Percentiles rank a stretch among this genome's conserved stretches.
Conservation (phyloP, 2,888 invertebrate species). For the Orthosia gothica region DNA sequence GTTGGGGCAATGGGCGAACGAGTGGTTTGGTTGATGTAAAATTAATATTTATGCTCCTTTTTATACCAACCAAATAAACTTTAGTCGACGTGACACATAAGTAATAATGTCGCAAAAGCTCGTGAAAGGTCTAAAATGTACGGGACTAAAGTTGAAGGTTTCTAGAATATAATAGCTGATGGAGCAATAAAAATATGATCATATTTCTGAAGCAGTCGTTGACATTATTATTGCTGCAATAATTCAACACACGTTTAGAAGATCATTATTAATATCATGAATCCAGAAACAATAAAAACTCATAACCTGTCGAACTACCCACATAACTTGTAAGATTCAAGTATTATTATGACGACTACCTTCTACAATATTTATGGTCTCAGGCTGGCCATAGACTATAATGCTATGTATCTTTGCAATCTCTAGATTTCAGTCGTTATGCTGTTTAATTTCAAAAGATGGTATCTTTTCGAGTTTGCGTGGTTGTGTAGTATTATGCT, state of each 20-base stretch:
- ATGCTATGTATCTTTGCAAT: slow-evolving; percentile 58
- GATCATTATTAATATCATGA: slow-evolving; percentile 25
- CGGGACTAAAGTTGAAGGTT: too few species aligned
- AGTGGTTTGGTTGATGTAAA: not conserved
- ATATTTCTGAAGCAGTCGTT: not conserved
- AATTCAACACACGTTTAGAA: slow-evolving; percentile 33
- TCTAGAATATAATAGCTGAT: too few species aligned
- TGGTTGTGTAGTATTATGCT: slow-evolving; percentile 8
- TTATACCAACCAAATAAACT: not conserved
- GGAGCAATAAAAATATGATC: not conserved
- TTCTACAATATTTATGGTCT: slow-evolving; percentile 55
- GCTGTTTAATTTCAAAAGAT: slow-evolving; percentile 54
- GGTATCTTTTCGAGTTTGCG: slow-evolving; percentile 36
- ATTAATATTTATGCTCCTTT: not conserved
- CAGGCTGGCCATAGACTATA: slow-evolving; percentile 35
- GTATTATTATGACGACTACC: slow-evolving; percentile 32
- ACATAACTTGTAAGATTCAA: slow-evolving; percentile 29
- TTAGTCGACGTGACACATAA: not conserved
- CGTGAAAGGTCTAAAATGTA: not conserved
- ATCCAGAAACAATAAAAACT: slow-evolving; percentile 32
- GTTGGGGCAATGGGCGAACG: not conserved
- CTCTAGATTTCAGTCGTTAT: slow-evolving; percentile 49
- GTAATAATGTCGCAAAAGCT: not conserved
- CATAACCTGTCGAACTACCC: slow-evolving; percentile 32
- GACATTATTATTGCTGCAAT: slow-evolving; percentile 22